These are phyloP conservation scores for Lophochroa leadbeateri DNA, from an alignment of 2,113 vertebrate genomes.

Conservation along the genomic window DNA sequence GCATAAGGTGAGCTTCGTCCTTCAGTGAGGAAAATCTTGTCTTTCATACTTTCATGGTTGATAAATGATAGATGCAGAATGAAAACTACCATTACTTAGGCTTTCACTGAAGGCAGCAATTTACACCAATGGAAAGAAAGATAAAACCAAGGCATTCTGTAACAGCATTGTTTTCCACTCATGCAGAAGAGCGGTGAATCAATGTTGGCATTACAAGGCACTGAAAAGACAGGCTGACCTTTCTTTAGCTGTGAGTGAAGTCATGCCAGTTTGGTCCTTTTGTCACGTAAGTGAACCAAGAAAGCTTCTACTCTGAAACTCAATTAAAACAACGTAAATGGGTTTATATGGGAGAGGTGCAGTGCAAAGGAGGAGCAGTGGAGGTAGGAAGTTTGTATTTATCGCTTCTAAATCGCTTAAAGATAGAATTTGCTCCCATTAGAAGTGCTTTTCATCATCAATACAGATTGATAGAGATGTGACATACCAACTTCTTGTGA, in stretches of 20 bases:
- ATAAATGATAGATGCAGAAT: background rate
- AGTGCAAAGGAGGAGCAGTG: background rate
- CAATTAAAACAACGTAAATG: background rate
- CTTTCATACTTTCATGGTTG: background rate
- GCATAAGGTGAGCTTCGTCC: background rate
- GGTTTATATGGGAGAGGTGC: background rate
- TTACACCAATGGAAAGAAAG: background rate
- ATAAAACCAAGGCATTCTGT: background rate
- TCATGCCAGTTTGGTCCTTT: background rate
- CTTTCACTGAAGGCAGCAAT: background rate
- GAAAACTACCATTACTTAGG: fast-evolving
- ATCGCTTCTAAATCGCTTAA: background rate
- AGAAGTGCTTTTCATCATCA: background rate
- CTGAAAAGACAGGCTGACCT: background rate
- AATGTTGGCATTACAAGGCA: background rate
- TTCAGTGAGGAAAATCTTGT: background rate
- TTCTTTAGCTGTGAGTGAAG: background rate
- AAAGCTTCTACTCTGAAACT: background rate
- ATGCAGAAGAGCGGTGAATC: background rate
- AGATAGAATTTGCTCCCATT: background rate
- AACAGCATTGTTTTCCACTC: background rate
- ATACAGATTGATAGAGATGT: background rate
- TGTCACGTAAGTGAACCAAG: background rate
- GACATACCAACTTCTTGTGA: background rate
- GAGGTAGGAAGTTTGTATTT: background rate